Evolutionary conservation across 2,113 vertebrate genomes (phyloP).

Genomic region (Cyanistes caeruleus): DNA sequence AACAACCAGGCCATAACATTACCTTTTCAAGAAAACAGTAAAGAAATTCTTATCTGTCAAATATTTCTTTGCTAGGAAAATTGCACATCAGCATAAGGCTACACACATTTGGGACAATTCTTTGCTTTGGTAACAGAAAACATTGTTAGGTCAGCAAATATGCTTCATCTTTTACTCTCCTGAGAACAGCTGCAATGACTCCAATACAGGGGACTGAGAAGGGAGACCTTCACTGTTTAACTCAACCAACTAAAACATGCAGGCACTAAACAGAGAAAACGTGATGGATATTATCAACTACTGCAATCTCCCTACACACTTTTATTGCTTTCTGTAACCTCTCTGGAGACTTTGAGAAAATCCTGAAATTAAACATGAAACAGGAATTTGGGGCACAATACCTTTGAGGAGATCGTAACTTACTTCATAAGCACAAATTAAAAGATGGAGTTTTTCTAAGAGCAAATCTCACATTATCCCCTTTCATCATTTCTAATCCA

Average conservation of each 20-base stretch:
- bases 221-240: not conserved
- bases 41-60: not conserved
- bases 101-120: not conserved
- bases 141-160: not conserved
- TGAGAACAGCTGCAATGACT: not conserved
- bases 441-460: not conserved
- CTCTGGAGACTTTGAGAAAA: not conserved
- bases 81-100: not conserved
- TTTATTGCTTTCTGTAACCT: not conserved
- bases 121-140: constrained; percentile 20
- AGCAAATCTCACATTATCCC: not conserved
- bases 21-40: not conserved
- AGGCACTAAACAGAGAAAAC: not conserved
- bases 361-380: not conserved
- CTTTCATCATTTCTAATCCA: not conserved
- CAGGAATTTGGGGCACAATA: not conserved
- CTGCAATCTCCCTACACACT: not conserved
- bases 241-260: not conserved
- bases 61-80: not conserved
- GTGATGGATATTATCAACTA: not conserved
- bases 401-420: not conserved
- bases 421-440: not conserved
- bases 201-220: not conserved
- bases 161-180: not conserved
- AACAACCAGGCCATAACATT: not conserved